Evolutionary conservation across 2,113 vertebrate species (phyloP).

Genomic region (Microtus oregoni): DNA sequence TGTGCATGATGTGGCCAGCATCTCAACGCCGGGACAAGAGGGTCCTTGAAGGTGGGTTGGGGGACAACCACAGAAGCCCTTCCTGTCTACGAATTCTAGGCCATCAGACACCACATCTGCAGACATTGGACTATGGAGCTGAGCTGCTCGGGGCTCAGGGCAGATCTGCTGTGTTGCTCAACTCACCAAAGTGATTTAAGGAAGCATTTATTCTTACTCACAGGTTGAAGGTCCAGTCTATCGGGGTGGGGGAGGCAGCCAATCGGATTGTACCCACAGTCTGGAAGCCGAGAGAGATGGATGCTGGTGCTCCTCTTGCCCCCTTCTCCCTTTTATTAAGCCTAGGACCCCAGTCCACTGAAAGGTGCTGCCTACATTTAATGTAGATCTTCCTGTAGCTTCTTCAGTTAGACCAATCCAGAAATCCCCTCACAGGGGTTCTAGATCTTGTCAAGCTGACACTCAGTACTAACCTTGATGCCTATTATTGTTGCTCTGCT

Average conservation of each 20-base stretch:
- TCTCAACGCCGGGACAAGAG: rapidly evolving
- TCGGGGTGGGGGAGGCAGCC: neutral
- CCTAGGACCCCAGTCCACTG: neutral
- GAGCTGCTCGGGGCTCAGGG: neutral
- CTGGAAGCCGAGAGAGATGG: neutral
- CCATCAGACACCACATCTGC: neutral
- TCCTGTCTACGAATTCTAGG: neutral
- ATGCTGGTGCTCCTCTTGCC: neutral
- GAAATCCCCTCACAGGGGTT: neutral
- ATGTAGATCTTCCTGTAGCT: neutral
- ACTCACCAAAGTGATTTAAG: neutral
- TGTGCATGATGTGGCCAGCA: rapidly evolving
- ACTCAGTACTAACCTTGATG: neutral
- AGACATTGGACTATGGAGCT: neutral
- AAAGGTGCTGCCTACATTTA: too few species aligned
- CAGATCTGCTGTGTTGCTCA: neutral
- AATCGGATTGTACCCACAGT: too few species aligned
- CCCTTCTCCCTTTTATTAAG: neutral
- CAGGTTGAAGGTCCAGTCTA: neutral
- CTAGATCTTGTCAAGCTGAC: neutral
- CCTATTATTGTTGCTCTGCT: neutral
- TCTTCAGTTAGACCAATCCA: neutral
- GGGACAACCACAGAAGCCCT: too few species aligned
- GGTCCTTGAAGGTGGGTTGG: neutral
- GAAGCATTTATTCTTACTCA: neutral